Evolutionary conservation across 2,113 vertebrate species (phyloP), one percentile per base, ranked within the genome.

Genomic region (Ceuthmochares aereus): DNA sequence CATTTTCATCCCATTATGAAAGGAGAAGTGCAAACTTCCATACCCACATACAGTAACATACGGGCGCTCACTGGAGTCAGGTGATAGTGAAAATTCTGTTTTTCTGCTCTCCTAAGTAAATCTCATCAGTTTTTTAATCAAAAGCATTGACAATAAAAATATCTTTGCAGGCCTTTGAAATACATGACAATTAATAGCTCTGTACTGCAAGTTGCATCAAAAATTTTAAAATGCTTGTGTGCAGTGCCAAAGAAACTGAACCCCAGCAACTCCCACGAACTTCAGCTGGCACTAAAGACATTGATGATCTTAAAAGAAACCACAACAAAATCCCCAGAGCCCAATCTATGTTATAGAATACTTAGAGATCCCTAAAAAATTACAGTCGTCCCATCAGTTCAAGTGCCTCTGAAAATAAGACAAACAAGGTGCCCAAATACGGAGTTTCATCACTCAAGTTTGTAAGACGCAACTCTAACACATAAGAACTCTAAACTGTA

Each of bases 11-110:
- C 9, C 22, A 21, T 34, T 76, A 72, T 20, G 30, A 58, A 82
- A 86, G 73, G 34, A 54, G 5, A 93, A 93, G 70, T 36, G 42
- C 14, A 87, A 63, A 91, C 83, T 77, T 52, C 78, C 30, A 77
- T 63, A 63, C 23, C 36, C 16, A 27, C 7, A 30, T 21, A 45
- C 9, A 73, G 30, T 27, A 95, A 60, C n/a, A 67, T 0, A 30
- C 16, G 72, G 15, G 47, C 34, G 54, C 7, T 58, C 23, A 70
- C 0, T 88, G 37, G 26, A 90, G 23, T 55, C 32, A 90, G 84
- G 37, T 11, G 27, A 47, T 49, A 86, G 73, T 13, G 10, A 62
- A 91, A 93, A 86, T 67, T 78, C 36, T 56, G 10, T 7, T 87
- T 43, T 87, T 67, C 43, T 74, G 29, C 6, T 83, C 32, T 85